These are phyloP conservation scores for Sarcophaga carnaria DNA, from an alignment of 2,888 invertebrate genomes.

Conservation along the genomic window DNA sequence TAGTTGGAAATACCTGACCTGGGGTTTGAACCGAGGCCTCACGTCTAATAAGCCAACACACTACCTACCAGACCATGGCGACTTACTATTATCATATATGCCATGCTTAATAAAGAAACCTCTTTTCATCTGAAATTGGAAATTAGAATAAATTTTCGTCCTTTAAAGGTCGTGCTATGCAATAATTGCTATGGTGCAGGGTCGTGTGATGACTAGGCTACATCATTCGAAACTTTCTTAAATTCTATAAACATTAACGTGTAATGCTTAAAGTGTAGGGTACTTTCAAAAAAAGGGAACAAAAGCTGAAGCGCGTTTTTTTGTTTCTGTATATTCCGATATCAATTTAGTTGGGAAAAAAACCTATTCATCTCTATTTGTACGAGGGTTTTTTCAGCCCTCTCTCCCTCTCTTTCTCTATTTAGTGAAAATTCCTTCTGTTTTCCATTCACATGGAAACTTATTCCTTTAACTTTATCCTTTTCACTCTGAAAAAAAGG, in stretches of 20 bases:
- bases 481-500: slow-evolving; percentile 4
- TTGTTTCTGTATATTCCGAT: slow-evolving; percentile 17
- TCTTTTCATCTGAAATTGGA: no score
- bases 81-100: no score
- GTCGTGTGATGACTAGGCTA: no score
- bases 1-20: no score
- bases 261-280: slow-evolving; percentile 19
- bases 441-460: slow-evolving; percentile 18
- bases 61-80: no score
- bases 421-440: no score
- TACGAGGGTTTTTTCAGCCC: neutral
- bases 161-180: no score
- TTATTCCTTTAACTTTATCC: slow-evolving; percentile 55
- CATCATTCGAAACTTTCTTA: neutral
- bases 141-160: no score
- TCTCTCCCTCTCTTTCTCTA: neutral
- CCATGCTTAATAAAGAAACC: no score
- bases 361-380: slow-evolving; percentile 55
- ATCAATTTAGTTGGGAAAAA: slow-evolving; percentile 46
- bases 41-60: no score
- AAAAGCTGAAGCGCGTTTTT: neutral
- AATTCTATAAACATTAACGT: neutral
- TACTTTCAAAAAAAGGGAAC: slow-evolving; percentile 6
- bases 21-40: no score
- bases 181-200: no score